phyloP scores from a whole-genome alignment of 2,113 vertebrate genomes.

The Orientallactaga bullata region DNA sequence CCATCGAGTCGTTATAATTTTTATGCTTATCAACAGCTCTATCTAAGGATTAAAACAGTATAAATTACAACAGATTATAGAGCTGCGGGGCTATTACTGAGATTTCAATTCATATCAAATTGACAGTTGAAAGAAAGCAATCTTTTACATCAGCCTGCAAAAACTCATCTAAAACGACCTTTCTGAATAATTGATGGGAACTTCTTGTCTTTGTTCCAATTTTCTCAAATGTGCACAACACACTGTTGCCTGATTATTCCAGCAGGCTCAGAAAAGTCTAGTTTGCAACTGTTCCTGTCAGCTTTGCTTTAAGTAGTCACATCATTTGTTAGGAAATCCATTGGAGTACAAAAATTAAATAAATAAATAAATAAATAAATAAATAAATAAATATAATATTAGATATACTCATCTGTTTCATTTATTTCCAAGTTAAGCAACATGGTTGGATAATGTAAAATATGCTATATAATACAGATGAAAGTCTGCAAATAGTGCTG shows the following conservation, averaged over 20 bases:
- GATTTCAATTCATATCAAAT: conserved; percentile 51
- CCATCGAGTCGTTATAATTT: background rate
- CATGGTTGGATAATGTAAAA: background rate
- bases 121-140: conserved; percentile 57
- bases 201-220: conserved; percentile 83
- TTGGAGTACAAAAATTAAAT: conserved; percentile 36
- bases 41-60: conserved; percentile 45
- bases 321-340: conserved; percentile 62
- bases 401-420: conserved; percentile 40
- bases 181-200: conserved; percentile 87
- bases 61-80: conserved; percentile 42
- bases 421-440: conserved; percentile 42
- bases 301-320: conserved; percentile 79
- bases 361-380: no score
- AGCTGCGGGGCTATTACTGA: background rate
- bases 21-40: conserved; percentile 32
- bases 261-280: conserved; percentile 48
- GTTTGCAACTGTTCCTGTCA: conserved; percentile 79
- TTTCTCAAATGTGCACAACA: conserved; percentile 70
- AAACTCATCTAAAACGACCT: conserved; percentile 83
- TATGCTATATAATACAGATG: background rate
- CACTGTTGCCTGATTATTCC: conserved; percentile 69
- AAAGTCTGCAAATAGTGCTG: background rate
- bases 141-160: conserved; percentile 70
- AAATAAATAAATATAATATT: background rate